These are phyloP conservation scores for Eupithecia tripunctaria DNA, from an alignment of 2,888 invertebrate species.

Conservation along the genomic window DNA sequence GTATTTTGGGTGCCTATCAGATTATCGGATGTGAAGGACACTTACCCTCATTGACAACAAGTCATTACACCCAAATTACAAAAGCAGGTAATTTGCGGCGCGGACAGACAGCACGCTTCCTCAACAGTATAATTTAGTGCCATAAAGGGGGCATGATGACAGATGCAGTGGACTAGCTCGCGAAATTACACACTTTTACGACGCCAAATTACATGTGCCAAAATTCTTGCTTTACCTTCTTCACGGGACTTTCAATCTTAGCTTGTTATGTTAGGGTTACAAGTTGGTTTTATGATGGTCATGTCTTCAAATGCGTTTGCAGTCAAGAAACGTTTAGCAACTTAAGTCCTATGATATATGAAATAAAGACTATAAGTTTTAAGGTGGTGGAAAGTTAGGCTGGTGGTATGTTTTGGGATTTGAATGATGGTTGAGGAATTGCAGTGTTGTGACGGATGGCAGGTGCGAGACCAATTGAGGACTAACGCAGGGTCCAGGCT, in stretches of 20 bases:
- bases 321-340: not conserved
- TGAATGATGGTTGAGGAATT: constrained; percentile 46
- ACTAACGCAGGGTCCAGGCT: not conserved
- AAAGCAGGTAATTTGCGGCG: constrained; percentile 33
- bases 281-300: not conserved
- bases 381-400: not conserved
- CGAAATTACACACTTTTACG: constrained; percentile 56
- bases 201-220: constrained; percentile 52
- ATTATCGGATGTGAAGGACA: not conserved
- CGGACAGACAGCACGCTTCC: constrained; percentile 32
- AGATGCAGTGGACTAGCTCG: constrained; percentile 48
- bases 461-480: constrained; percentile 11
- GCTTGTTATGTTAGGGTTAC: not conserved
- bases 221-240: not conserved
- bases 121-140: constrained; percentile 57
- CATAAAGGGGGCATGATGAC: constrained; percentile 64
- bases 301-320: not conserved
- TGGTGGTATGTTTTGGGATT: constrained; percentile 36
- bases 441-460: constrained; percentile 32
- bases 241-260: constrained; percentile 3
- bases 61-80: constrained; percentile 38
- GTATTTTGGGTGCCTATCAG: not conserved
- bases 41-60: constrained; percentile 37
- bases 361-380: constrained; percentile 3
- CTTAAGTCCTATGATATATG: not conserved